Conservation (phyloP, 2,113 vertebrate genomes). For the Acanthisitta chloris region DNA sequence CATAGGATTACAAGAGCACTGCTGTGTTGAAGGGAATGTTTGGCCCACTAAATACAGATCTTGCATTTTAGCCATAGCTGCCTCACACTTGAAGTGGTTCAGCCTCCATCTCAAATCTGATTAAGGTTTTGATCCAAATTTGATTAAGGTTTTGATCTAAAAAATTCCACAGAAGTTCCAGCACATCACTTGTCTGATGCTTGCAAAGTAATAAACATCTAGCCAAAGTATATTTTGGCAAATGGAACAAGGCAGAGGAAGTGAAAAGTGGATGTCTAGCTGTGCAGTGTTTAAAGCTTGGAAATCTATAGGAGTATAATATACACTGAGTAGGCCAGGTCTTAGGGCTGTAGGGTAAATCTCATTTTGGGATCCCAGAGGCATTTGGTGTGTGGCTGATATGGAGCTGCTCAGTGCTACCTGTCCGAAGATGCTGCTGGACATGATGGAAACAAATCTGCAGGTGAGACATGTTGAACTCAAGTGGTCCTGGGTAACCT, state of each 20-base stretch:
- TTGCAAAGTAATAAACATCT: neutral
- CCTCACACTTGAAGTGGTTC: neutral
- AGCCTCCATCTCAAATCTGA: neutral
- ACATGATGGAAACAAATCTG: rapidly evolving
- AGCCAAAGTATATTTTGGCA: neutral
- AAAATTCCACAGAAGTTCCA: neutral
- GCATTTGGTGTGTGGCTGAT: neutral
- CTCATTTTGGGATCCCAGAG: neutral
- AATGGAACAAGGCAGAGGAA: neutral
- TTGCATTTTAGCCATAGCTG: neutral
- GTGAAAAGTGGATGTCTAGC: neutral
- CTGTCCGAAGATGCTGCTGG: neutral
- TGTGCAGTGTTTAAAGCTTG: neutral
- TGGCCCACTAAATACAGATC: neutral
- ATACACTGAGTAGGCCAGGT: neutral
- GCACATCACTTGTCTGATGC: neutral
- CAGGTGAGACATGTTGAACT: neutral
- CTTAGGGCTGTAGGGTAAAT: neutral
- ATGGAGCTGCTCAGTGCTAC: neutral
- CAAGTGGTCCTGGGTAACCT: neutral
- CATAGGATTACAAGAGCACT: neutral
- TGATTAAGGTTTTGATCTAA: neutral
- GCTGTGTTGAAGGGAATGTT: neutral
- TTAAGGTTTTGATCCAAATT: neutral
- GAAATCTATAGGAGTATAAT: neutral